Evolutionary conservation across 30 jellyfish, hydroid and myxozoan genomes (phyloP).

Genomic region (Hydractinia symbiolongicarpus): DNA sequence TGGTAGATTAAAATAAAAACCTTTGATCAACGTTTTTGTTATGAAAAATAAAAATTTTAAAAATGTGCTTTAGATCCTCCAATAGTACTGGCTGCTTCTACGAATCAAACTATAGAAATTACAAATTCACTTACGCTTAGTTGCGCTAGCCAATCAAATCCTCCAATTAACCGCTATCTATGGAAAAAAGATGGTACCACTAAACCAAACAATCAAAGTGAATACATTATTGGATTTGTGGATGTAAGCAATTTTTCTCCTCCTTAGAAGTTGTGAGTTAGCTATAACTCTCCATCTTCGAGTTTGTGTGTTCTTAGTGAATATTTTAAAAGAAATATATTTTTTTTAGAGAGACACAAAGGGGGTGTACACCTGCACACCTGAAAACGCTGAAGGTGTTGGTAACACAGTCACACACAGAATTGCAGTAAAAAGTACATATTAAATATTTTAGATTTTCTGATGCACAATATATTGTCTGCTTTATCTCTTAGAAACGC

Average conservation of each 20-base stretch:
- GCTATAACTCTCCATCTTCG: neutral
- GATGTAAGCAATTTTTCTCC: slow-evolving; percentile 34
- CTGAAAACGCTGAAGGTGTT: slow-evolving; percentile 45
- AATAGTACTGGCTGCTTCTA: slow-evolving; percentile 20
- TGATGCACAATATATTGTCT: neutral
- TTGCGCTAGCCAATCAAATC: slow-evolving; percentile 66
- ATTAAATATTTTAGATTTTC: no score
- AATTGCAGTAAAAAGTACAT: slow-evolving; percentile 49
- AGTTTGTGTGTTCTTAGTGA: neutral
- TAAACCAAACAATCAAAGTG: slow-evolving; percentile 33
- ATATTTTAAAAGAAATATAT: neutral
- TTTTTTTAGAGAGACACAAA: slow-evolving; percentile 41
- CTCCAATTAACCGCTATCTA: slow-evolving; percentile 48
- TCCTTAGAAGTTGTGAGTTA: neutral
- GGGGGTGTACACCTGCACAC: slow-evolving; percentile 58
- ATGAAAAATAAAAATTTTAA: neutral
- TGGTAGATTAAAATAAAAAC: no score
- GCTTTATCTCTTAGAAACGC: neutral
- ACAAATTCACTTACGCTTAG: slow-evolving; percentile 26
- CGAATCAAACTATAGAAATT: slow-evolving; percentile 48
- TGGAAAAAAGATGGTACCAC: slow-evolving; percentile 61
- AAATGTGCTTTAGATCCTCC: slow-evolving; percentile 45
- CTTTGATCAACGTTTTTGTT: slow-evolving; percentile 2
- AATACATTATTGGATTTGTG: slow-evolving; percentile 24
- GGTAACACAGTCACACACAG: slow-evolving; percentile 38